phyloP scores from a whole-genome alignment of 2,797 vertebrate genomes.

The Ctenochaetus hawaiiensis region DNA sequence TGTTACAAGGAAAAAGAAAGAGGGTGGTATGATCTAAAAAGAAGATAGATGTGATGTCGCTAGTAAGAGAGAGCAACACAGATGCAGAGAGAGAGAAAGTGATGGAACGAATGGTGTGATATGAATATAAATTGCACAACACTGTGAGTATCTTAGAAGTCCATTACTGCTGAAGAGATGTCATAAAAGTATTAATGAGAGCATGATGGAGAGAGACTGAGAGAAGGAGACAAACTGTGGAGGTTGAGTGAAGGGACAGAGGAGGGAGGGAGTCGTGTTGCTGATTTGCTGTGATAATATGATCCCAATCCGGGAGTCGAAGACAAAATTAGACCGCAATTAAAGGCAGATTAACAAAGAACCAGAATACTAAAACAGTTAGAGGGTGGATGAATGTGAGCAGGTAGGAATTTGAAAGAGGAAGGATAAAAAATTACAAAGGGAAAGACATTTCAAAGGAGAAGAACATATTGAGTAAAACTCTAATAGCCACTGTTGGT shows the following conservation, averaged over 20 bases:
- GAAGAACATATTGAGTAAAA: too few species aligned
- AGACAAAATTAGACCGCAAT: slow-evolving; percentile 58
- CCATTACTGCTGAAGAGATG: slow-evolving; percentile 56
- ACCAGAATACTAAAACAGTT: slow-evolving; percentile 23
- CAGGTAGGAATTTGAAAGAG: slow-evolving; percentile 4
- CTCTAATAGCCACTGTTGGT: too few species aligned
- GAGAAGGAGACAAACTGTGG: slow-evolving; percentile 12
- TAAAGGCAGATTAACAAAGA: slow-evolving; percentile 64
- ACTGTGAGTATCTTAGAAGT: slow-evolving; percentile 48
- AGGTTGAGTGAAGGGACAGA: slow-evolving; percentile 1
- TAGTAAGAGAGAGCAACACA: slow-evolving; percentile 32
- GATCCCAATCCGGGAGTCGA: slow-evolving; percentile 10
- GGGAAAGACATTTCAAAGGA: too few species aligned
- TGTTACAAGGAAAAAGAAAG: slow-evolving; percentile 42
- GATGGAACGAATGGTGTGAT: slow-evolving; percentile 39
- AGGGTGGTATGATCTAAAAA: slow-evolving; percentile 57
- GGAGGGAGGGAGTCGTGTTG: slow-evolving; percentile 12
- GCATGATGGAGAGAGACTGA: slow-evolving; percentile 34
- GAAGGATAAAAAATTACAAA: too few species aligned
- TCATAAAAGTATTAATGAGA: slow-evolving; percentile 68
- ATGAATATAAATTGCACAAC: slow-evolving; percentile 65
- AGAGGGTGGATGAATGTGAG: neutral
- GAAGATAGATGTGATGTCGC: slow-evolving; percentile 31
- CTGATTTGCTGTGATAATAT: slow-evolving; percentile 38
- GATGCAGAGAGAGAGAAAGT: slow-evolving; percentile 22